Evolutionary conservation across 2,113 vertebrate species (phyloP).

Genomic region (Heterotilapia buettikoferi): DNA sequence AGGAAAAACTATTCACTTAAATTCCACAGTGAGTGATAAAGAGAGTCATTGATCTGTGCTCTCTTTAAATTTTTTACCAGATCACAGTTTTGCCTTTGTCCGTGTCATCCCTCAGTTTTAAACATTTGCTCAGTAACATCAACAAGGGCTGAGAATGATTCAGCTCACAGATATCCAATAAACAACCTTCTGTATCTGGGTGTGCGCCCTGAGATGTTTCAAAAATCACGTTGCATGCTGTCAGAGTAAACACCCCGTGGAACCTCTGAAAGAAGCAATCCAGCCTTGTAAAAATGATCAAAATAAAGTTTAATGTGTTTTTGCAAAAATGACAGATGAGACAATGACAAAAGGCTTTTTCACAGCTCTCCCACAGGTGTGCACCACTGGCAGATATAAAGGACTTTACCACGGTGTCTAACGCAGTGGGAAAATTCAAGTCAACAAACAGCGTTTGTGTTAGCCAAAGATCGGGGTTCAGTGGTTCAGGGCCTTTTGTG

Average conservation of each 20-base stretch:
- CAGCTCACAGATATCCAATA: not conserved
- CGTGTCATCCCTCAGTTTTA: not conserved
- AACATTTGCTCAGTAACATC: not conserved
- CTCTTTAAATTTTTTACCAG: not conserved
- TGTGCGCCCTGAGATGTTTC: not conserved
- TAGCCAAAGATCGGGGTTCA: not conserved
- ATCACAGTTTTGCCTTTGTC: not conserved
- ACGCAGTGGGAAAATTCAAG: constrained; percentile 29
- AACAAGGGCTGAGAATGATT: not conserved
- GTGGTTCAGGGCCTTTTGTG: not conserved
- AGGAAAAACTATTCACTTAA: not conserved
- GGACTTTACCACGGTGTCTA: not conserved
- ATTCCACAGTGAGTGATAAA: not conserved
- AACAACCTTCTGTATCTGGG: not conserved
- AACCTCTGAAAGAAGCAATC: not conserved
- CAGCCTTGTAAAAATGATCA: not conserved
- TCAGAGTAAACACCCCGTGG: not conserved
- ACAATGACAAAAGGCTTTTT: not conserved
- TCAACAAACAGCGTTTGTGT: constrained; percentile 38
- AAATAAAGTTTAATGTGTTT: not conserved
- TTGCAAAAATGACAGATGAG: not conserved
- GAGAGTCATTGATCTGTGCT: not conserved
- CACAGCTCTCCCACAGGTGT: not conserved
- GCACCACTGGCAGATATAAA: not conserved
- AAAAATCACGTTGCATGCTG: not conserved